phyloP scores from a whole-genome alignment of 2,888 invertebrate species.

The Caenorhabditis doughertyi region DNA sequence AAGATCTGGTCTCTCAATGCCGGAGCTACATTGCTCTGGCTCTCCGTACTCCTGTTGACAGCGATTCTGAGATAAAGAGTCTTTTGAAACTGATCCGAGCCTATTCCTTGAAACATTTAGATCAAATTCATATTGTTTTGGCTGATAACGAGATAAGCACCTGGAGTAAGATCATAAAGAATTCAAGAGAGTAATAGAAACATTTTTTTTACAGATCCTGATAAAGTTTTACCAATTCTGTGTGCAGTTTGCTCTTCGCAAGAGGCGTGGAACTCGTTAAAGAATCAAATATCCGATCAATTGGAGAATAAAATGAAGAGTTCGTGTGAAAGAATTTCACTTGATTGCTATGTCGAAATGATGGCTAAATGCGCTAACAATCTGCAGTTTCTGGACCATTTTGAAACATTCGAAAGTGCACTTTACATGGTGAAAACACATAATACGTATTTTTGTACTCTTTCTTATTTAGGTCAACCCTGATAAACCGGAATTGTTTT shows the following conservation, averaged over 20 bases:
- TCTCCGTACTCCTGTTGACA: constrained; percentile 2
- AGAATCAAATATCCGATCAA: neutral
- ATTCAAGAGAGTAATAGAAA: neutral
- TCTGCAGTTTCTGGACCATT: constrained; percentile 3
- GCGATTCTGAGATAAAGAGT: neutral
- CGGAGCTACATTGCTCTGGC: constrained; percentile 9
- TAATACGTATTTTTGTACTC: neutral
- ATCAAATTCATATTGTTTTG: constrained; percentile 24
- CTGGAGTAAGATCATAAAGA: constrained; percentile 23
- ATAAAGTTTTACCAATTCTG: constrained; percentile 40
- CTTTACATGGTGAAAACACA: constrained; percentile 18
- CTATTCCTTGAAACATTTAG: constrained; percentile 14
- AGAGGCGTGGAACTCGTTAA: constrained; percentile 5
- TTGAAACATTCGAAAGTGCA: constrained; percentile 13
- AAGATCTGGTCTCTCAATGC: constrained; percentile 23
- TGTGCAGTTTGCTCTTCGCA: constrained; percentile 35
- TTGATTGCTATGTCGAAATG: constrained; percentile 29
- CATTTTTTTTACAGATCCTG: constrained; percentile 27
- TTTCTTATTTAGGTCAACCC: neutral
- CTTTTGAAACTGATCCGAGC: constrained; percentile 3
- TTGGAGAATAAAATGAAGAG: neutral
- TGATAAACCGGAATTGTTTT: neutral
- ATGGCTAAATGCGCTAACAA: neutral
- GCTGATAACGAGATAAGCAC: constrained; percentile 10
- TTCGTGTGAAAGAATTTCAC: neutral